Evolutionary conservation across 1,140 invertebrate species (phyloP), one percentile per base, ranked within the genome.

Genomic region (Venturia canescens): DNA sequence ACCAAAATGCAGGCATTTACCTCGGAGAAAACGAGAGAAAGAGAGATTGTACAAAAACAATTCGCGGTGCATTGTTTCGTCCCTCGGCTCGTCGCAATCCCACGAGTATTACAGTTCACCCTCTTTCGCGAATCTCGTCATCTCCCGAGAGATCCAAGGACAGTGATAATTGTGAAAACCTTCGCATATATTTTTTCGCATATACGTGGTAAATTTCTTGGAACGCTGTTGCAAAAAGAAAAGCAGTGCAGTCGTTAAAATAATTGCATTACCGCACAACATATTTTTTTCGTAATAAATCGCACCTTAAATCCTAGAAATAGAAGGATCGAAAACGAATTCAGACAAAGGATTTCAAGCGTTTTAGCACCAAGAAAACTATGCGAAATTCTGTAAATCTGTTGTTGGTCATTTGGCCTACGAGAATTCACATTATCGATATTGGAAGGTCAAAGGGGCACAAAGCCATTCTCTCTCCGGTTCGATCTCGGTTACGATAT

Each of bases 1-100:
- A 66, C 21, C 60, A 48, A 48, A 76, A 76, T 76, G 48, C 23
- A 50, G 72, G 27, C 15, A 76, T 76, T 76, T 29, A 57, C 72
- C 27, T 57, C 60, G 60, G 48, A 26, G 72, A 76, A 76, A 44
- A 44, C 38, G 38, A 44, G 38, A 44, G 38, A 44, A 44, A 44
- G 38, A 44, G 38, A 44, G 38, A 44, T 44, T 44, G 38, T 9
- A 44, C 5, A 44, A 44, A 44, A 44, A 44, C 11, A 44, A 57
- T 57, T 57, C 53, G n/a, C 53, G 53, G 21, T 57, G 53, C 53
- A 44, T 44, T 44, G 53, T 23, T n/a, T 57, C 7, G 53, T 57
- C 5, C 15, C 53, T 57, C 53, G 53, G 21, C 18, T 57, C 15
- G 5, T 44, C 38, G 11, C 2, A 44, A 44, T 44, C 38, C 38